phyloP scores from a whole-genome alignment of 1,140 invertebrate species.

The Epicauta chinensis region DNA sequence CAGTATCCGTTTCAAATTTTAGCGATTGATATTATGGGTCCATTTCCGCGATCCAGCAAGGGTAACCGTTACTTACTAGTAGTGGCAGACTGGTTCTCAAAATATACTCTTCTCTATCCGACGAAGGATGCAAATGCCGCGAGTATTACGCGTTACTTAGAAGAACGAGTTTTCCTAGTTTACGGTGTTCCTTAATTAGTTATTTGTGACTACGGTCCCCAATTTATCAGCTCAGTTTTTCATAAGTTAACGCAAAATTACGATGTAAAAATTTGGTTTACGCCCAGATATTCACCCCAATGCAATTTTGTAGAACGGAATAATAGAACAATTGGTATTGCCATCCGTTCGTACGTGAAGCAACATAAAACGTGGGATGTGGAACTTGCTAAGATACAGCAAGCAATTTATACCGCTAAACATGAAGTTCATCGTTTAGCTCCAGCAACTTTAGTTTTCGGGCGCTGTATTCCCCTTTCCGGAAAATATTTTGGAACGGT shows the following conservation, averaged over 20 bases:
- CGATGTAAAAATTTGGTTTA: slow-evolving; percentile 16
- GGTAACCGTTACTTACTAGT: slow-evolving; percentile 36
- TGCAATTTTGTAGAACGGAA: slow-evolving; percentile 7
- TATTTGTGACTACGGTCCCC: slow-evolving; percentile 15
- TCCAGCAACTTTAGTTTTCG: too few relatives aligned
- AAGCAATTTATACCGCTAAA: neutral
- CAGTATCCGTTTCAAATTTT: slow-evolving; percentile 2
- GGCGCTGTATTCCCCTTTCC: too few relatives aligned
- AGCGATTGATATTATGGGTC: slow-evolving; percentile 37
- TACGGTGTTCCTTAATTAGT: slow-evolving; percentile 13
- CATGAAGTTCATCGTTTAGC: neutral
- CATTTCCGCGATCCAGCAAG: slow-evolving; percentile 21
- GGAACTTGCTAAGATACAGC: neutral
- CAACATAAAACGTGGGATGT: neutral
- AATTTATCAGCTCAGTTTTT: slow-evolving; percentile 1
- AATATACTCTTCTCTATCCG: slow-evolving; percentile 16
- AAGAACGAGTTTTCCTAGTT: slow-evolving; percentile 13
- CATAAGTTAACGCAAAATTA: slow-evolving; percentile 7
- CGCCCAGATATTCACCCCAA: slow-evolving; percentile 8
- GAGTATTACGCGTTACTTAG: neutral
- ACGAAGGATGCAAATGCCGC: neutral
- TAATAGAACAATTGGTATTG: slow-evolving; percentile 5
- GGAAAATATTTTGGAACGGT: too few relatives aligned
- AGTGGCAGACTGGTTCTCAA: slow-evolving; percentile 23
- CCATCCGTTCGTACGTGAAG: neutral